A percentile compares a stretch with the other conserved stretches of the same genome.
Conservation (phyloP, 2,888 invertebrate species). For the Fissipunctia ypsillon region DNA sequence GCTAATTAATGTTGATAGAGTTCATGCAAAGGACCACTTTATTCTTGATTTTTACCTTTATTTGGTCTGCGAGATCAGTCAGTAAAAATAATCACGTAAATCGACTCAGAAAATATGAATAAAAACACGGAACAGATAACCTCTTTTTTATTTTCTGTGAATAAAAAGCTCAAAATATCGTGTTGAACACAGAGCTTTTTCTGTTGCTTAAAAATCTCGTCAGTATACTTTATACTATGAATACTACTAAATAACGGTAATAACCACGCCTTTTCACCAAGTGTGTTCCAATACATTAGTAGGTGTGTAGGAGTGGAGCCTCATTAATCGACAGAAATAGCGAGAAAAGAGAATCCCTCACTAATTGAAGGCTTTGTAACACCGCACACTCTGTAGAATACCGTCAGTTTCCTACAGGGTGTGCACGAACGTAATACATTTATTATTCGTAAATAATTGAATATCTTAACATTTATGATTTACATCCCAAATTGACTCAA, state of each 20-base stretch:
- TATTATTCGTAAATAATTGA: conserved; percentile 41
- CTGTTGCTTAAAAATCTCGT: background rate
- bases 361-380: conserved; percentile 64
- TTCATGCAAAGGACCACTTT: background rate
- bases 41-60: background rate
- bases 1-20: background rate
- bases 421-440: conserved; percentile 30
- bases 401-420: conserved; percentile 6
- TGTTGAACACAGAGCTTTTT: background rate
- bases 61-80: background rate
- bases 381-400: conserved; percentile 38
- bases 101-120: background rate
- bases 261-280: conserved; percentile 22
- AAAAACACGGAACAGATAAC: too few species aligned
- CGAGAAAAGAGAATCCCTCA: conserved; percentile 62
- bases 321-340: conserved; percentile 63
- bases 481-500: conserved; percentile 32
- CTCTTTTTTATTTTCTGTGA: too few species aligned
- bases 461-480: conserved; percentile 36
- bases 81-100: background rate
- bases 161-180: too few species aligned
- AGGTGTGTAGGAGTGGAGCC: conserved; percentile 28
- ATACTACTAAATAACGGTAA: background rate
- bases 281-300: conserved; percentile 42
- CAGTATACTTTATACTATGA: background rate